Base-by-base conservation (phyloP, 2,797 vertebrate species). In the Crocidura indochinensis region DNA sequence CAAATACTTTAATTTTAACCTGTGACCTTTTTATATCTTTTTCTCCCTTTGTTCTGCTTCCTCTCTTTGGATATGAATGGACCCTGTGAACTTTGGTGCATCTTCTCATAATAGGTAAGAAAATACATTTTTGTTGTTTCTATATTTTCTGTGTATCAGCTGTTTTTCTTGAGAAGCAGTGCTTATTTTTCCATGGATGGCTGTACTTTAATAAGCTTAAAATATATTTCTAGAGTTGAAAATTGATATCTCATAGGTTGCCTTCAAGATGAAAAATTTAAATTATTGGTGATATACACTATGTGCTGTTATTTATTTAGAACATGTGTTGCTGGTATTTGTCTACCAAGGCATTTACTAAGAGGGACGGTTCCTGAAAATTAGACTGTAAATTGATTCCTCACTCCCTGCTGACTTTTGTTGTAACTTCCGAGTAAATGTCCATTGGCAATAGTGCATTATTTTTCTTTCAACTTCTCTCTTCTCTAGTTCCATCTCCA, bases 31-130 rank as follows among this genome's bases (percentile, higher is more conserved):
- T 1, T 90, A 92, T 95, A 9, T 44, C 69, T 89, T 95, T 96
- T 90, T 78, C 44, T 93, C 81, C 49, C 86, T 81, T 29, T 93
- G 44, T 93, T 67, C n/a, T 89, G 87, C 86, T 95, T 93, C 92
- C 75, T 96, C 20, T 82, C 94, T 92, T 82, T 90, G 95, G 91
- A 95, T 92, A 29, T 94, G 78, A 84, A 62, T 94, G 94, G 76
- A 26, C 38, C 12, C 26, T 31, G 53, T 87, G 62, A 93, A 90
- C 80, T 29, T 95, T 95, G 24, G 78, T 96, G 79, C 93, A 87
- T 49, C 49, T 95, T 80, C 0, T 77, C 72, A 24, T 71, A 86
- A 89, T 82, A 97, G 95, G 95, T 97, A 96, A 96, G 95, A 92
- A 91, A 80, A 81, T 86, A 56, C 49, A 91, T 91, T 91, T 91